Base-by-base conservation (phyloP, 2,888 invertebrate genomes). In the Loripinus fragilis region DNA sequence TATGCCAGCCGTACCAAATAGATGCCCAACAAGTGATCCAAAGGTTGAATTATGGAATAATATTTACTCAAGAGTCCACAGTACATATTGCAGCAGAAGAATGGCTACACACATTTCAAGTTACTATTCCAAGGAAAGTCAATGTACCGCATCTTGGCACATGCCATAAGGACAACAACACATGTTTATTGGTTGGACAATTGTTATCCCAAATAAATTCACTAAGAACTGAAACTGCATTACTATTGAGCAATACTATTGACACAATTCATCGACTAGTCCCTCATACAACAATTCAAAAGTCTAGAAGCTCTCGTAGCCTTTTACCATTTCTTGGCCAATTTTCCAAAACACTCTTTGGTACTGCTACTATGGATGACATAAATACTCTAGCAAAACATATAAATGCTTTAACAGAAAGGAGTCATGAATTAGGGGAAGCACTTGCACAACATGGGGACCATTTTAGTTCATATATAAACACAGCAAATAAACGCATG, bases 311-410 rank as follows among this genome's bases (percentile, higher is more conserved):
- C 50, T 25, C 52, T 0, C 41, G 68, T n/a, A 42, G 66, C 0
- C 30, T 74, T 2, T 48, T 78, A 5, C 60, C 74, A 0, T 78
- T 78, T 71, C 45, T 78, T 3, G 74, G 78, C 0, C 41, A 25
- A 17, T 60, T 73, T n/a, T 60, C 48, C 2, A 72, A 69, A 65
- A 41, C 28, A 20, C 45, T 77, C 35, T 73, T 73, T 41, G 68
- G 73, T n/a, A 73, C 68, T n/a, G 71, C 74, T 15, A 72, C 76
- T 17, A 60, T 73, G 7, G 77, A 77, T 30, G 77, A 77, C 41
- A 73, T 77, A 0, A 70, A 77, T n/a, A 64, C 73, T 25, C 28
- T 77, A 23, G 65, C 66, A 55, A 15, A 10, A 35, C 77, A 72
- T 65, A 64, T 73, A 17, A 77, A 73, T 41, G 5, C n/a, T 3